phyloP scores from a whole-genome alignment of 2,797 vertebrate genomes.

The Pipistrellus pygmaeus region DNA sequence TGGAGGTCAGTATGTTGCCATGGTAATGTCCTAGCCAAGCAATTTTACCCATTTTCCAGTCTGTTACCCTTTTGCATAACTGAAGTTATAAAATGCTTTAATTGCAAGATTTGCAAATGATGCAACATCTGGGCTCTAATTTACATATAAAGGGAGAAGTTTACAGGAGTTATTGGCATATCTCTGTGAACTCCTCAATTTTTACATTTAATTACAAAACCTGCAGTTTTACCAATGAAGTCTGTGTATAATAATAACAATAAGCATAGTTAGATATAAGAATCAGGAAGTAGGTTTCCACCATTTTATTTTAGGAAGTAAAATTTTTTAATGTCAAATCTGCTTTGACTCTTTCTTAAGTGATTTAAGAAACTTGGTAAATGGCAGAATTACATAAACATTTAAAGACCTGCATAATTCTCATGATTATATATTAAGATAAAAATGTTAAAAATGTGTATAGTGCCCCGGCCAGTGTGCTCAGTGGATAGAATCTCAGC shows the following conservation, averaged over 20 bases:
- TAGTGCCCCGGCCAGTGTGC: too few relatives aligned
- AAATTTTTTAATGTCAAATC: neutral
- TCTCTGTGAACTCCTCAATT: constrained; percentile 88
- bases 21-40: constrained; percentile 89
- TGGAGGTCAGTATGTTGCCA: constrained; percentile 89
- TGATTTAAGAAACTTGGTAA: constrained; percentile 21
- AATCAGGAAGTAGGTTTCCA: neutral
- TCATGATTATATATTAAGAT: neutral
- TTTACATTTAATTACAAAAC: constrained; percentile 88
- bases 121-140: constrained; percentile 91
- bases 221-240: constrained; percentile 79
- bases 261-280: neutral
- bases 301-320: neutral
- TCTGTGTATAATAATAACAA: neutral
- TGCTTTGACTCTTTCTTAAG: neutral
- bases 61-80: constrained; percentile 88
- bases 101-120: constrained; percentile 91
- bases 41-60: constrained; percentile 91
- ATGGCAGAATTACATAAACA: neutral
- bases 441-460: neutral
- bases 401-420: neutral
- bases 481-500: too few relatives aligned
- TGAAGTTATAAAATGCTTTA: constrained; percentile 90
- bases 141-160: constrained; percentile 91
- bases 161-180: constrained; percentile 92